Percentiles rank a stretch among this genome's conserved stretches.
phyloP scores from a whole-genome alignment of 2,113 vertebrate genomes.

The Stegastes partitus region DNA sequence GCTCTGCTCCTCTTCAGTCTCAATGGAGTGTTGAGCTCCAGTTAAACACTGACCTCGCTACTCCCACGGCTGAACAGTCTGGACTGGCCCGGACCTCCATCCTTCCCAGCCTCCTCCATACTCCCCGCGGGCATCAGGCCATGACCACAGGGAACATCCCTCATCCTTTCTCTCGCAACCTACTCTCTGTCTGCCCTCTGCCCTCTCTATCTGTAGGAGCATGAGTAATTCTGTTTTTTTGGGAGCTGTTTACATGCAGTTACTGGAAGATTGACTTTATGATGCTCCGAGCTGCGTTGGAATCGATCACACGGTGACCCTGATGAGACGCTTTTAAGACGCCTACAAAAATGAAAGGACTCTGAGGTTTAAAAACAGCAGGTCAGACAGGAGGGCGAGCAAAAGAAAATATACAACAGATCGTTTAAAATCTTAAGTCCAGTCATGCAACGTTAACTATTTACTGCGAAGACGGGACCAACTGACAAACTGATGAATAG shows the following conservation, averaged over 20 bases:
- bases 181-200: slow-evolving; percentile 64
- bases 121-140: slow-evolving; percentile 65
- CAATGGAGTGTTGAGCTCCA: slow-evolving; percentile 51
- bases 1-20: slow-evolving; percentile 47
- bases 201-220: slow-evolving; percentile 44
- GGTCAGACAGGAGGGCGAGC: slow-evolving; percentile 35
- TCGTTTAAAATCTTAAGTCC: slow-evolving; percentile 19
- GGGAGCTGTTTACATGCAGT: slow-evolving; percentile 45
- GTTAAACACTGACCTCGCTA: slow-evolving; percentile 38
- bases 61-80: slow-evolving; percentile 69
- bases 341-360: slow-evolving; percentile 49
- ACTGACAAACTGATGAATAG: slow-evolving; percentile 48
- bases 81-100: slow-evolving; percentile 59
- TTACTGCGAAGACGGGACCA: slow-evolving; percentile 10
- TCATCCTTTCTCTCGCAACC: slow-evolving; percentile 64
- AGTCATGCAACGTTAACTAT: background rate
- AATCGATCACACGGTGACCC: slow-evolving; percentile 47
- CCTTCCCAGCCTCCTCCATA: slow-evolving; percentile 71
- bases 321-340: slow-evolving; percentile 28
- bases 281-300: background rate
- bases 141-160: slow-evolving; percentile 63
- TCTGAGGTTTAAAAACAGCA: slow-evolving; percentile 48
- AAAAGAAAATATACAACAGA: slow-evolving; percentile 34
- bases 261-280: slow-evolving; percentile 40
- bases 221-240: slow-evolving; percentile 59